A percentile compares a stretch with the other conserved stretches of the same genome.
Evolutionary conservation across 1,140 invertebrate genomes (phyloP).

Genomic region (Elysia chlorotica): DNA sequence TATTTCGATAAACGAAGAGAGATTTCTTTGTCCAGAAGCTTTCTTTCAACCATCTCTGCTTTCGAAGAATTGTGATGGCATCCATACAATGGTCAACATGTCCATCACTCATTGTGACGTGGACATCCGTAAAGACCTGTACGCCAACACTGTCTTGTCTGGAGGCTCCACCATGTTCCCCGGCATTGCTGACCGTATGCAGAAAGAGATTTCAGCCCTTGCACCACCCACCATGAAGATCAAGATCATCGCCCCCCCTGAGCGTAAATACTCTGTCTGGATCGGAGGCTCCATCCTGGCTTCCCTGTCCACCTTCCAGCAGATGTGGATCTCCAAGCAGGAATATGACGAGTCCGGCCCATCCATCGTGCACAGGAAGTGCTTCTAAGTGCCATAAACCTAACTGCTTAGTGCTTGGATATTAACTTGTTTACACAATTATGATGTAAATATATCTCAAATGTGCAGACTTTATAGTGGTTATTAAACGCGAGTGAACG

Average conservation of each 20-base stretch:
- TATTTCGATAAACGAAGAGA: no score
- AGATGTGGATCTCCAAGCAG: conserved; percentile 88
- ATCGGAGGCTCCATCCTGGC: not conserved
- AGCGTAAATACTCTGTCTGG: not conserved
- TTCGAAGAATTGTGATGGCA: no score
- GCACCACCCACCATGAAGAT: not conserved
- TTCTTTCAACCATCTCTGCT: no score
- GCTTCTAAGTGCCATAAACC: no score
- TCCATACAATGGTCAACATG: no score
- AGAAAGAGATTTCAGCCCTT: not conserved
- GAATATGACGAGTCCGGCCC: conserved; percentile 83
- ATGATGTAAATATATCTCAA: no score
- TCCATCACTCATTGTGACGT: no score
- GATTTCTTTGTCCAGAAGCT: no score
- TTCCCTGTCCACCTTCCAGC: conserved; percentile 67
- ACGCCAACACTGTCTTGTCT: not conserved
- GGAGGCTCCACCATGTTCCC: not conserved
- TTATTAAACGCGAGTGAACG: no score
- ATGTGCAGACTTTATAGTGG: no score
- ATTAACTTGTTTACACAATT: no score
- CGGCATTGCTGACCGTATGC: not conserved
- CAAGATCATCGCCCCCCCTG: not conserved
- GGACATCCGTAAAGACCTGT: not conserved
- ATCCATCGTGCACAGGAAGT: not conserved
- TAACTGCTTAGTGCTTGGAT: no score